A percentile compares a stretch with the other conserved stretches of the same genome.
phyloP scores from a whole-genome alignment of 2,888 invertebrate species.

The Philopedon plagiatum region DNA sequence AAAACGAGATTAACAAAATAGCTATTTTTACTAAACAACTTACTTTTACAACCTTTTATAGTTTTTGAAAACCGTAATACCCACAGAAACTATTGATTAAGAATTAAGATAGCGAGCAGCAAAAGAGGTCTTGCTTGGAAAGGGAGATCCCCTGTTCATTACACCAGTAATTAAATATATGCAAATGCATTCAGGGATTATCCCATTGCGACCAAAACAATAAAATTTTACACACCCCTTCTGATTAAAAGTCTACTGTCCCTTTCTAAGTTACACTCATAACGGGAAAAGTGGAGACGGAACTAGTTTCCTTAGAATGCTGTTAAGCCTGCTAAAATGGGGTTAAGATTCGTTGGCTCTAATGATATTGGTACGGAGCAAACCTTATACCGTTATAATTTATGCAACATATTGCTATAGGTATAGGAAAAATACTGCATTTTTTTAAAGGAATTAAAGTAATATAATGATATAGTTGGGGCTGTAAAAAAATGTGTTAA shows the following conservation, averaged over 20 bases:
- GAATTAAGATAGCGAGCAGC: slow-evolving; percentile 15
- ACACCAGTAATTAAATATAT: slow-evolving; percentile 54
- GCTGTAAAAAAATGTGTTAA: too few relatives aligned
- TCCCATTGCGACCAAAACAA: slow-evolving; percentile 30
- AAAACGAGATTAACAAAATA: too few relatives aligned
- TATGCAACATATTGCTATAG: too few relatives aligned
- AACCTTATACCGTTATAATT: not conserved
- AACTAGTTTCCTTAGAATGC: not conserved
- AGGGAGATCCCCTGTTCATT: slow-evolving; percentile 40
- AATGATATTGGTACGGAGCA: not conserved
- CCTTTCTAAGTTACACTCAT: not conserved
- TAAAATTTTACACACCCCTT: slow-evolving; percentile 25
- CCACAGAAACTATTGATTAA: too few relatives aligned
- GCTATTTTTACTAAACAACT: too few relatives aligned
- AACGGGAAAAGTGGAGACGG: not conserved
- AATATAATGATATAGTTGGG: too few relatives aligned
- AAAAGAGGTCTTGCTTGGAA: slow-evolving; percentile 29
- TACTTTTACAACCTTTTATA: too few relatives aligned
- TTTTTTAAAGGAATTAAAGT: too few relatives aligned
- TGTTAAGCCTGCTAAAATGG: not conserved
- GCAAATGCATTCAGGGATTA: slow-evolving; percentile 51
- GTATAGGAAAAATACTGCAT: too few relatives aligned
- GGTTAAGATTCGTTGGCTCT: slow-evolving; percentile 3
- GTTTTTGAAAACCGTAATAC: too few relatives aligned
- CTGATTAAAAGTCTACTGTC: not conserved